phyloP scores from a whole-genome alignment of 2,888 invertebrate genomes.

The Crossocerus cetratus region DNA sequence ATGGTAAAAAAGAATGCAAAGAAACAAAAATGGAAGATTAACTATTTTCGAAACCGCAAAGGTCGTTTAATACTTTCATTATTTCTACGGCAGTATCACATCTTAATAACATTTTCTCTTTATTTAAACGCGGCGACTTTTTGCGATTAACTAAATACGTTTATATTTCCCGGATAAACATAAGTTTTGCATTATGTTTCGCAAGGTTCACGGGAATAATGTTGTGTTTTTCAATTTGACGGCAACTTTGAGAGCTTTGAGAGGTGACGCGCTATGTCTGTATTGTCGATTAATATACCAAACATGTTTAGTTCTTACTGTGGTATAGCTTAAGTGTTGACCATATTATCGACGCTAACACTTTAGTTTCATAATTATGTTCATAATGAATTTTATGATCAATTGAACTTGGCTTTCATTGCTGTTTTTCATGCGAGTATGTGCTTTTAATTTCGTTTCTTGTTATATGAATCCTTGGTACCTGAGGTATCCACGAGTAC shows the following conservation, averaged over 20 bases:
- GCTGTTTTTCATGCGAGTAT: slow-evolving; percentile 5
- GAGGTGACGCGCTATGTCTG: slow-evolving; percentile 30
- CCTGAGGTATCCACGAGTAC: slow-evolving; percentile 38
- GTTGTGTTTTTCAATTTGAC: slow-evolving; percentile 11
- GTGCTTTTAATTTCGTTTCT: slow-evolving; percentile 24
- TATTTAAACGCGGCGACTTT: too few relatives aligned
- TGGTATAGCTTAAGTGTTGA: slow-evolving; percentile 46
- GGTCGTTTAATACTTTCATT: neutral
- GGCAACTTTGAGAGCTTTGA: slow-evolving; percentile 32
- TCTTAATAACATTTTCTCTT: neutral
- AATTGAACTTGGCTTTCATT: slow-evolving; percentile 23
- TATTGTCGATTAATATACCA: slow-evolving; percentile 44
- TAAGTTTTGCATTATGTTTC: too few relatives aligned
- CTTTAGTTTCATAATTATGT: slow-evolving; percentile 34
- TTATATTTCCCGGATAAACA: too few relatives aligned
- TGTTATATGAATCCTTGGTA: slow-evolving; percentile 39
- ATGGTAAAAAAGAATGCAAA: too few relatives aligned
- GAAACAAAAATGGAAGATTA: too few relatives aligned
- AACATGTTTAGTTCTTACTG: slow-evolving; percentile 37
- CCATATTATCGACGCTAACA: slow-evolving; percentile 33
- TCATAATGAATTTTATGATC: slow-evolving; percentile 13
- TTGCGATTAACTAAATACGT: too few relatives aligned
- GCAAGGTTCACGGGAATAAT: too few relatives aligned
- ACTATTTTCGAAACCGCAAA: too few relatives aligned
- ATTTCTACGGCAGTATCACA: neutral